Evolutionary conservation across 1,140 invertebrate genomes (phyloP).

Genomic region (Zaprionus ghesquierei): DNA sequence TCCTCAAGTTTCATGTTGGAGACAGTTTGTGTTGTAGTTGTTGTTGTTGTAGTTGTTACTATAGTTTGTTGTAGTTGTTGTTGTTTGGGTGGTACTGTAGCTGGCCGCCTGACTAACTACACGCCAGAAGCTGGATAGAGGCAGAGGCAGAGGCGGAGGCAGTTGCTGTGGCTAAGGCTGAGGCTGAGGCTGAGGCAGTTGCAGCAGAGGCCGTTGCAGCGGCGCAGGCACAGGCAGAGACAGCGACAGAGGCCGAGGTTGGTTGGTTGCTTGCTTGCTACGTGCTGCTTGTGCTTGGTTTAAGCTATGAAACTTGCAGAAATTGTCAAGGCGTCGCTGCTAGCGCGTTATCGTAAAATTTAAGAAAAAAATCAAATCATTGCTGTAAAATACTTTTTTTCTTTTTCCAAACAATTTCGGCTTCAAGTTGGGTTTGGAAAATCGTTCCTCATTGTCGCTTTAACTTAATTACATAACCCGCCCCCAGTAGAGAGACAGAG

Average conservation of each 20-base stretch:
- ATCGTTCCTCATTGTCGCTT: not conserved
- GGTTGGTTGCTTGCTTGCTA: constrained; percentile 29
- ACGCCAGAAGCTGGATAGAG: constrained; percentile 20
- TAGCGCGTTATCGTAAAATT: constrained; percentile 66
- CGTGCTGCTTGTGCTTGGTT: constrained; percentile 23
- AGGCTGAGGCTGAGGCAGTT: not conserved
- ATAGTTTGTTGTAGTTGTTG: constrained; percentile 36
- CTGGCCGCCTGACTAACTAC: constrained; percentile 9
- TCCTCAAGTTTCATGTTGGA: constrained; percentile 64
- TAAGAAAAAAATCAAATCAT: constrained; percentile 83
- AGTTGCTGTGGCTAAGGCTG: constrained; percentile 12
- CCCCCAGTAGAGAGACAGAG: not conserved
- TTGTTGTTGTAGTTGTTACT: constrained; percentile 25
- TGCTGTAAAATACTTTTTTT: constrained; percentile 57
- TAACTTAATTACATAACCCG: constrained; percentile 57
- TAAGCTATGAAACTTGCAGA: constrained; percentile 62
- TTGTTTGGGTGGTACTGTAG: constrained; percentile 21
- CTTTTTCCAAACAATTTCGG: constrained; percentile 24
- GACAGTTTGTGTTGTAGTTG: constrained; percentile 32
- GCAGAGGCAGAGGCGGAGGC: not conserved
- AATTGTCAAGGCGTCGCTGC: constrained; percentile 80
- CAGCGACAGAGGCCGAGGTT: not conserved
- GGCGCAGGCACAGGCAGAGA: constrained; percentile 17
- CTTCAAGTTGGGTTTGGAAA: constrained; percentile 23
- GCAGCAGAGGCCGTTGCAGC: constrained; percentile 25